These are phyloP conservation scores for Tillus elongatus DNA, from an alignment of 2,888 invertebrate species.

Conservation along the genomic window DNA sequence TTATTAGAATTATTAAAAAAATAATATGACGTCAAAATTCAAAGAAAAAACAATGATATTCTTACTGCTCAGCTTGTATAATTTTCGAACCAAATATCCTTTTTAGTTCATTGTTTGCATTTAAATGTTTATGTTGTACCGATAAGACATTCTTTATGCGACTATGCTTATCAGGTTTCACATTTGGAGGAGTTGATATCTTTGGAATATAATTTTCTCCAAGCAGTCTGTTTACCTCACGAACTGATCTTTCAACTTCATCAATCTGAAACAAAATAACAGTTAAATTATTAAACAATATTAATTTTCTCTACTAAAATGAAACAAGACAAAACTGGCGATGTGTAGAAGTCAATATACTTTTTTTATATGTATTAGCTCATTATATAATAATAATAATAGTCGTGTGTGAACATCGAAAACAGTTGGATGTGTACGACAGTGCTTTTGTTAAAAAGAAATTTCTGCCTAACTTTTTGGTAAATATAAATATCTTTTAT, in stretches of 20 bases:
- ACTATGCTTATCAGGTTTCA: slow-evolving; percentile 29
- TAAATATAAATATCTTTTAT: too few relatives aligned
- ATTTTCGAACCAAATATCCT: slow-evolving; percentile 73
- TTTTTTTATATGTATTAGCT: too few relatives aligned
- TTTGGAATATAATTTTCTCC: slow-evolving; percentile 44
- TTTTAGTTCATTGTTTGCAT: slow-evolving; percentile 72
- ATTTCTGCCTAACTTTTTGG: too few relatives aligned
- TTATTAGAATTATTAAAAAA: slow-evolving; percentile 38
- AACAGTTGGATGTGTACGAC: too few relatives aligned
- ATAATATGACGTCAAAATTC: slow-evolving; percentile 6
- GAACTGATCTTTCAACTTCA: slow-evolving; percentile 57
- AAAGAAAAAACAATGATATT: slow-evolving; percentile 1
- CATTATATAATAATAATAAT: too few relatives aligned
- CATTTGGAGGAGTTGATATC: slow-evolving; percentile 18
- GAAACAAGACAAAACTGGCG: too few relatives aligned
- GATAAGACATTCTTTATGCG: slow-evolving; percentile 46
- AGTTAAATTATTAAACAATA: too few relatives aligned
- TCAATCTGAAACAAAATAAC: slow-evolving; percentile 41
- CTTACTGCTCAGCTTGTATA: slow-evolving; percentile 53
- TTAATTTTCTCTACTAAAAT: too few relatives aligned
- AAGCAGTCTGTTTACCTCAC: slow-evolving; percentile 58
- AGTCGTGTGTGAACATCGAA: too few relatives aligned
- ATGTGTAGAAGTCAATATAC: too few relatives aligned
- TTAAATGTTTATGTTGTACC: slow-evolving; percentile 62
- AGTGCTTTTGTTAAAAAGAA: too few relatives aligned